Evolutionary conservation across 2,113 vertebrate species (phyloP), one percentile per base, ranked within the genome.

Genomic region (Petromus typicus): DNA sequence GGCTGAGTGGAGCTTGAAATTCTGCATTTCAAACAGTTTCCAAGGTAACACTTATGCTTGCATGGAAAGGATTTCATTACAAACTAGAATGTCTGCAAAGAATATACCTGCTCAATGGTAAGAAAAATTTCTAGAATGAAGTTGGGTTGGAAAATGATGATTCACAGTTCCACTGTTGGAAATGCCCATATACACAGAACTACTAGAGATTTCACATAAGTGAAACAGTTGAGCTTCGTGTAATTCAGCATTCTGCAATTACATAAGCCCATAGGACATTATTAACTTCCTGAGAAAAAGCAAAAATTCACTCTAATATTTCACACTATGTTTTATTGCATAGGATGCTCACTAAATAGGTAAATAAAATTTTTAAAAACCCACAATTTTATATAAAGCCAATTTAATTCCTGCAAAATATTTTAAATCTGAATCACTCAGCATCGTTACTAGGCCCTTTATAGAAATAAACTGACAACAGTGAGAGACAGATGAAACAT

Each of bases 301-400:
- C 20, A n/a, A 67, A 90, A 57, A 48, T 89, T 76, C 34, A 59
- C 57, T 32, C 75, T 80, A 80, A 43, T 66, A 92, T 82, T 86
- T 90, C 51, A 92, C 3, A 76, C 37, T 59, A 82, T 40, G 61
- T 51, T 51, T 5, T 45, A 91, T 56, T 90, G 88, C 59, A 94
- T 40, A 91, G 12, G 73, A 87, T 80, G 27, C 43, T 97, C 37
- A 90, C 34, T 89, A 51, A 85, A 64, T 78, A 81, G 3, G 73
- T 57, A 59, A 63, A 71, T 67, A 89, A 96, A 78, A 89, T 51
- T 51, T n/a, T 73, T 3, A 94, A 95, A 96, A 66, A 37, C 43
- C 86, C n/a, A 25, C 9, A 61, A 56, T 83, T 88, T 93, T 91
- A 88, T 34, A 90, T 7, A 91, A 54, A 2, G 11, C 34, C 89